Percentiles rank a stretch among this genome's conserved stretches.
phyloP scores from a whole-genome alignment of 2,888 invertebrate species.

The Habroteleia sp. region DNA sequence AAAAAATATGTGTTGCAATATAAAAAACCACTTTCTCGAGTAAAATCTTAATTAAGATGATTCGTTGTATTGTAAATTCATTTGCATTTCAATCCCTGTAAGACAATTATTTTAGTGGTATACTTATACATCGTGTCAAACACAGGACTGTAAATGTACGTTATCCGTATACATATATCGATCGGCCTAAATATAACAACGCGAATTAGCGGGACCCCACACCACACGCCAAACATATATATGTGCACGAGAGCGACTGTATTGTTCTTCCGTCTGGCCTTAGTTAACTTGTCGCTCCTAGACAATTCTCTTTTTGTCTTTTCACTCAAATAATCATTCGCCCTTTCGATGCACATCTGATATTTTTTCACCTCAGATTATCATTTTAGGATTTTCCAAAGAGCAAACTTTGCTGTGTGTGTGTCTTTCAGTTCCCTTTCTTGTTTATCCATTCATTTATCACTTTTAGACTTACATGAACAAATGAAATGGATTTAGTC shows the following conservation, averaged over 20 bases:
- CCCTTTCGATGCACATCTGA: constrained; percentile 36
- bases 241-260: constrained; percentile 60
- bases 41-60: background rate
- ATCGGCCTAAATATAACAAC: constrained; percentile 79
- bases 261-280: constrained; percentile 68
- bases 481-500: constrained; percentile 12
- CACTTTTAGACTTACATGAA: background rate
- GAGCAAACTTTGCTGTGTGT: constrained; percentile 14
- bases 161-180: constrained; percentile 71
- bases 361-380: constrained; percentile 30
- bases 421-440: constrained; percentile 14
- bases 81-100: constrained; percentile 42
- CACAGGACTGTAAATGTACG: constrained; percentile 55
- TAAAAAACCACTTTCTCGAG: too few relatives aligned
- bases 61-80: constrained; percentile 18
- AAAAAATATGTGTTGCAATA: too few relatives aligned
- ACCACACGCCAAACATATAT: constrained; percentile 41
- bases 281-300: constrained; percentile 60
- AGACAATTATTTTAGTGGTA: constrained; percentile 39
- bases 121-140: constrained; percentile 49
- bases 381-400: constrained; percentile 23
- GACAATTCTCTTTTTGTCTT: constrained; percentile 45
- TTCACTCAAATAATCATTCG: constrained; percentile 34
- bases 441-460: constrained; percentile 5
- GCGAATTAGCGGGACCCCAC: constrained; percentile 72